Conservation (phyloP, 2,888 invertebrate genomes). For the Magallana nippona region DNA sequence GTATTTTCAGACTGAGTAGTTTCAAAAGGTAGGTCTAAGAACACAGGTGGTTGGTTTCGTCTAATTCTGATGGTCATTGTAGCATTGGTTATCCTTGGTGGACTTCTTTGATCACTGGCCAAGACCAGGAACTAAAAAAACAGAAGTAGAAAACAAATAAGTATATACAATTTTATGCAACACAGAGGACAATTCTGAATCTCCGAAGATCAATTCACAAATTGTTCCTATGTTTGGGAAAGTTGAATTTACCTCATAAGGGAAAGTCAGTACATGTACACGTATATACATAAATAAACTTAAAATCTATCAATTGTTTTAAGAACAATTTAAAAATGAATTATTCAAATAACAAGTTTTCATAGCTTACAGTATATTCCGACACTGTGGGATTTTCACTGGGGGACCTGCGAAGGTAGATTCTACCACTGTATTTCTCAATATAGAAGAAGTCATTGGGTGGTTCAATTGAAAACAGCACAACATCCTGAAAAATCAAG, state of each 20-base stretch:
- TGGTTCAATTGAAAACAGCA: conserved; percentile 56
- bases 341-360: background rate
- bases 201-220: too few species aligned
- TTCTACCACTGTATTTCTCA: conserved; percentile 61
- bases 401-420: conserved; percentile 60
- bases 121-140: conserved; percentile 56
- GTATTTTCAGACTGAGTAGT: conserved; percentile 38
- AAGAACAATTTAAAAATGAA: too few species aligned
- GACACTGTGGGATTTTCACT: conserved; percentile 50
- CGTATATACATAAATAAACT: too few species aligned
- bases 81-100: conserved; percentile 47
- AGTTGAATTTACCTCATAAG: too few species aligned
- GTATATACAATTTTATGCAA: background rate
- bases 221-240: too few species aligned
- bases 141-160: background rate
- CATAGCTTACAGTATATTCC: conserved; percentile 56
- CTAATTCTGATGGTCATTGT: conserved; percentile 52
- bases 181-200: background rate
- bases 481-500: conserved; percentile 55
- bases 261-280: too few species aligned
- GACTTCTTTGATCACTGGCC: conserved; percentile 58
- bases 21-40: conserved; percentile 46
- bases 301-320: background rate
- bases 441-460: conserved; percentile 69
- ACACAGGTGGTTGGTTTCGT: conserved; percentile 51